A percentile compares a stretch with the other conserved stretches of the same genome.
phyloP scores from a whole-genome alignment of 2,113 vertebrate genomes.

The Lamprologus sp. region DNA sequence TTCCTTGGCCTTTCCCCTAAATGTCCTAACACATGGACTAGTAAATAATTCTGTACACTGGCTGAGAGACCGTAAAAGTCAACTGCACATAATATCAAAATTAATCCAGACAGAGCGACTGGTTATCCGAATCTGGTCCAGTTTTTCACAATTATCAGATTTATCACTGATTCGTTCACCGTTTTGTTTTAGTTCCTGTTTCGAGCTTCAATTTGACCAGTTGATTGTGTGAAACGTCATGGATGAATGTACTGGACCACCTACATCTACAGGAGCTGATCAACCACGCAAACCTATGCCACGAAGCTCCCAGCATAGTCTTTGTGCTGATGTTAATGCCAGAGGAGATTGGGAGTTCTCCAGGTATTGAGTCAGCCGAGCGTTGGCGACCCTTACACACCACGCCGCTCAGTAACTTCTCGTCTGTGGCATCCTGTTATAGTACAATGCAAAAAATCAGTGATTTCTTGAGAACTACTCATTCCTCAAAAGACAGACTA shows the following conservation, averaged over 20 bases:
- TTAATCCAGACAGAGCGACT: rapidly evolving
- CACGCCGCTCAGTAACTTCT: neutral
- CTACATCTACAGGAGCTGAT: neutral
- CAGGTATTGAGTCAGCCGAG: neutral
- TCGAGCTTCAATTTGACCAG: neutral
- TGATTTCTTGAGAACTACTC: neutral
- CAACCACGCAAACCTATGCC: rapidly evolving
- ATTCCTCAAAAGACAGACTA: neutral
- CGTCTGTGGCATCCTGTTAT: rapidly evolving
- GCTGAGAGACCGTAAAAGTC: neutral
- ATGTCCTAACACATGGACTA: rapidly evolving
- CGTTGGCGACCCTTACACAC: neutral
- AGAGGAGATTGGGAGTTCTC: neutral
- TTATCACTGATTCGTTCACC: rapidly evolving
- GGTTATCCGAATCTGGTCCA: neutral
- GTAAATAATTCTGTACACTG: neutral
- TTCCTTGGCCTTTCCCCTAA: neutral
- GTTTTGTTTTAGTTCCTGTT: neutral
- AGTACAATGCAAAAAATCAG: neutral
- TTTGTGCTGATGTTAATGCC: neutral
- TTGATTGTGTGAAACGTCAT: neutral
- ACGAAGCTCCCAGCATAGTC: neutral
- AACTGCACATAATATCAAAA: neutral
- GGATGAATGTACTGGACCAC: neutral
- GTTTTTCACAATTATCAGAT: rapidly evolving